A percentile compares a stretch with the other conserved stretches of the same genome.
phyloP scores from a whole-genome alignment of 35 echinoderm and acorn worm genomes.

The Anneissia japonica region DNA sequence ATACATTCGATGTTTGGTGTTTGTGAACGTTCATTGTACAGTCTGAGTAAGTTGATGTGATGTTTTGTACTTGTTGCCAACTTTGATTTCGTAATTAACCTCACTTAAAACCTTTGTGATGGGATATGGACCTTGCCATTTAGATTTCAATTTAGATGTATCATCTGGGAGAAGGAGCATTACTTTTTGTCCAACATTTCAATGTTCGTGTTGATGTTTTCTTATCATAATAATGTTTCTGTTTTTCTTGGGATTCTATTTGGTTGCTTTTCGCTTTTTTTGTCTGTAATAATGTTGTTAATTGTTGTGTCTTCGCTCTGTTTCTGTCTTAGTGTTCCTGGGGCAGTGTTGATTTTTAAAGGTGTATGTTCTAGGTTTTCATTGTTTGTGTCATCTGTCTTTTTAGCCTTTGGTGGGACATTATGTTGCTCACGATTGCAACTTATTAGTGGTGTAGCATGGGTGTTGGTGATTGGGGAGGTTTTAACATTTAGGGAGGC shows the following conservation, averaged over 20 bases:
- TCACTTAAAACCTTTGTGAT: slow-evolving; percentile 16
- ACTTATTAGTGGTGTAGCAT: too few relatives aligned
- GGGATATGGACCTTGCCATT: slow-evolving; percentile 47
- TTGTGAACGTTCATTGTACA: background rate
- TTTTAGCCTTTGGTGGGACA: too few relatives aligned
- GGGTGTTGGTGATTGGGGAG: too few relatives aligned
- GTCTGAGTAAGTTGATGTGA: slow-evolving; percentile 20
- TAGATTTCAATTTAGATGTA: slow-evolving; percentile 18
- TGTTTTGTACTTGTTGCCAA: background rate
- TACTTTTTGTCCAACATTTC: slow-evolving; percentile 6
- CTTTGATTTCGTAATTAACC: slow-evolving; percentile 4
- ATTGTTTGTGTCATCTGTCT: too few relatives aligned
- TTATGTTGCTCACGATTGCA: too few relatives aligned
- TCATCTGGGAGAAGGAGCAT: slow-evolving; percentile 12
- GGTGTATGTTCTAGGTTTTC: too few relatives aligned
- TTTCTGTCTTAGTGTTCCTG: too few relatives aligned
- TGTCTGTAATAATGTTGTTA: too few relatives aligned
- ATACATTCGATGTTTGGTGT: background rate
- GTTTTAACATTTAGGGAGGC: too few relatives aligned
- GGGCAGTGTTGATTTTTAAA: too few relatives aligned
- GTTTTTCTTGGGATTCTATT: background rate
- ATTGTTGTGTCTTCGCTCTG: too few relatives aligned
- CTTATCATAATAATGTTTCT: slow-evolving; percentile 36
- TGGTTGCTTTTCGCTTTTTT: background rate
- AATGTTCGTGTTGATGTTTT: background rate